phyloP scores from a whole-genome alignment of 2,797 vertebrate genomes.

The Propithecus deckenii region DNA sequence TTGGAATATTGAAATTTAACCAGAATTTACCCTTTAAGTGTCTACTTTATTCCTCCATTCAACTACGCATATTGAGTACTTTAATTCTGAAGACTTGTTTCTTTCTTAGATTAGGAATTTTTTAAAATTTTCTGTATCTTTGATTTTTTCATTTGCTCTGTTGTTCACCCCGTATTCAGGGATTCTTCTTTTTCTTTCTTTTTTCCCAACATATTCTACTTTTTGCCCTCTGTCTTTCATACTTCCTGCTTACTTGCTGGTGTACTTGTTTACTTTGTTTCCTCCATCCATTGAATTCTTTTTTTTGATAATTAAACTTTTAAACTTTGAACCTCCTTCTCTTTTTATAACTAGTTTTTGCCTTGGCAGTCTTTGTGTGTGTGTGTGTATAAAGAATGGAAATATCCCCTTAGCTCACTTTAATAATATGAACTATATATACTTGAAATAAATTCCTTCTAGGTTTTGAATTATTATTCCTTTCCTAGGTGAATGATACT shows the following conservation, averaged over 20 bases:
- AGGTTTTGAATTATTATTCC: not conserved
- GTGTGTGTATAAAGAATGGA: not conserved
- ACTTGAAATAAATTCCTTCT: not conserved
- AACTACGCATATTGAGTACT: not conserved
- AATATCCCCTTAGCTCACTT: not conserved
- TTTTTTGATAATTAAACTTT: not conserved
- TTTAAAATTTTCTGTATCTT: not conserved
- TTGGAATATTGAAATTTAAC: conserved; percentile 6
- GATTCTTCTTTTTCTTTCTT: not conserved
- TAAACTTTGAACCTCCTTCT: not conserved
- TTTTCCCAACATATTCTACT: not conserved
- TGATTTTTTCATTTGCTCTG: not conserved
- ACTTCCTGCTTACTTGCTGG: not conserved
- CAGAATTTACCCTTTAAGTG: not conserved
- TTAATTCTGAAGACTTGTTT: not conserved
- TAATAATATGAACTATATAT: not conserved
- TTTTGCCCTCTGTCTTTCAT: not conserved
- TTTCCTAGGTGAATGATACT: not conserved
- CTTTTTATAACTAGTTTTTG: not conserved
- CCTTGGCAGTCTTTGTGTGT: not conserved
- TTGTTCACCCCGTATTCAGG: not conserved
- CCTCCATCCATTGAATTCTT: not conserved
- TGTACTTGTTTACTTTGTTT: not conserved
- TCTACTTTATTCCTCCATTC: not conserved
- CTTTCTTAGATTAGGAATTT: not conserved